A percentile compares a stretch with the other conserved stretches of the same genome.
These are phyloP conservation scores for Odocoileus hemionus DNA, from an alignment of 2,113 vertebrate species.

Conservation along the genomic window DNA sequence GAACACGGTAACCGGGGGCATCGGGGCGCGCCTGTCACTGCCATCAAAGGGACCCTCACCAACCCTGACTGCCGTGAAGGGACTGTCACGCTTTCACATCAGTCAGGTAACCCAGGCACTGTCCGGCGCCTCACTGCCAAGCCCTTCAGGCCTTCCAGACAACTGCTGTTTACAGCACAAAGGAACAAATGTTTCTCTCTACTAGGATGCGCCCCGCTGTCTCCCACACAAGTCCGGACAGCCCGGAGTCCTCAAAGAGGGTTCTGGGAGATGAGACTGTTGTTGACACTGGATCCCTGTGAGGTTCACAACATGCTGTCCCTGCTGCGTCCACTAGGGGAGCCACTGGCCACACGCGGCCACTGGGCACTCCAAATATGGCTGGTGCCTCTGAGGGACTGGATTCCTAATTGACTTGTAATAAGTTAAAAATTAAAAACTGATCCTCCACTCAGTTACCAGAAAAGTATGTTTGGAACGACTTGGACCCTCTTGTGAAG, in stretches of 20 bases:
- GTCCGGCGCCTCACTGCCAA: background rate
- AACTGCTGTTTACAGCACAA: background rate
- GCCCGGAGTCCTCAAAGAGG: background rate
- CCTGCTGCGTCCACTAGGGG: background rate
- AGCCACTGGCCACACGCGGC: background rate
- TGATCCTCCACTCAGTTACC: background rate
- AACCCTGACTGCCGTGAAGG: background rate
- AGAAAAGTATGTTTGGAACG: background rate
- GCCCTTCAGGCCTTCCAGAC: background rate
- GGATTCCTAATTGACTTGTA: background rate
- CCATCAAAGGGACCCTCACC: background rate
- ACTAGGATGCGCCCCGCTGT: background rate
- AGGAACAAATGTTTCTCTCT: background rate
- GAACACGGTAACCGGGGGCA: background rate
- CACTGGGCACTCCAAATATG: background rate
- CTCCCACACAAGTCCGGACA: background rate
- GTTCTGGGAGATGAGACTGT: background rate
- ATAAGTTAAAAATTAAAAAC: background rate
- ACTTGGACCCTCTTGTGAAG: background rate
- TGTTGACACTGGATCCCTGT: background rate
- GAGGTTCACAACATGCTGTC: background rate
- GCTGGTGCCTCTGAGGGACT: background rate
- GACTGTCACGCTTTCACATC: accelerated
- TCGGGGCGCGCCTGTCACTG: background rate
- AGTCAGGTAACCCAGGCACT: background rate